Evolutionary conservation across 2,113 vertebrate genomes (phyloP).

Genomic region (Zosterops japonicus): DNA sequence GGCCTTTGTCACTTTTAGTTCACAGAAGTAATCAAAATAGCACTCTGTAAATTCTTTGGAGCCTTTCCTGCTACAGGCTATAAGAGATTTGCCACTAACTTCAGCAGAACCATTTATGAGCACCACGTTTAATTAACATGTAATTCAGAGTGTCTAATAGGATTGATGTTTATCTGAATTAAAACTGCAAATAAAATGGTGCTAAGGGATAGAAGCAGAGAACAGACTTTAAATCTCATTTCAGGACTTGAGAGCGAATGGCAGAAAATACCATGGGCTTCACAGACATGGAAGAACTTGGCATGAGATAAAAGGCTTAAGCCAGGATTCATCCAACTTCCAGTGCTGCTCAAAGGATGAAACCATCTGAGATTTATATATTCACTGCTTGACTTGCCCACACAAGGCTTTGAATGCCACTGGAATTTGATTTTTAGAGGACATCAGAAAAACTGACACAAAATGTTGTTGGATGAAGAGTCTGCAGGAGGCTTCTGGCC

Average conservation of each 20-base stretch:
- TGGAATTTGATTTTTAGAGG: background rate
- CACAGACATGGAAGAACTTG: background rate
- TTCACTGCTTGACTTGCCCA: background rate
- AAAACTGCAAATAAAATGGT: conserved; percentile 28
- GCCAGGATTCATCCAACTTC: background rate
- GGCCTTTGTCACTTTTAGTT: background rate
- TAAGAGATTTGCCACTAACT: conserved; percentile 24
- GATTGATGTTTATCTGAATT: conserved; percentile 49
- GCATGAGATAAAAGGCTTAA: conserved; percentile 19
- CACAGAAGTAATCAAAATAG: background rate
- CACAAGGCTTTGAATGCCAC: background rate
- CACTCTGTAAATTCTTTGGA: background rate
- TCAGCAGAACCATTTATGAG: background rate
- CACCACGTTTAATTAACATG: background rate
- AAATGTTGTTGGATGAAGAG: background rate
- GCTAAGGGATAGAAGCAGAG: background rate
- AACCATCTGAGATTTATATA: background rate
- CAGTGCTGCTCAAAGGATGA: conserved; percentile 2
- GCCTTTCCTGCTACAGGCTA: background rate
- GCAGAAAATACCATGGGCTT: background rate
- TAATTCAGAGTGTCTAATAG: conserved; percentile 31
- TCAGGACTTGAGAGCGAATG: background rate
- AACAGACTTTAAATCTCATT: conserved; percentile 16
- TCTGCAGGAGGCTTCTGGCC: background rate
- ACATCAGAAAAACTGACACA: background rate